Evolutionary conservation across 2,113 vertebrate genomes (phyloP).

Genomic region (Saccopteryx leptura): DNA sequence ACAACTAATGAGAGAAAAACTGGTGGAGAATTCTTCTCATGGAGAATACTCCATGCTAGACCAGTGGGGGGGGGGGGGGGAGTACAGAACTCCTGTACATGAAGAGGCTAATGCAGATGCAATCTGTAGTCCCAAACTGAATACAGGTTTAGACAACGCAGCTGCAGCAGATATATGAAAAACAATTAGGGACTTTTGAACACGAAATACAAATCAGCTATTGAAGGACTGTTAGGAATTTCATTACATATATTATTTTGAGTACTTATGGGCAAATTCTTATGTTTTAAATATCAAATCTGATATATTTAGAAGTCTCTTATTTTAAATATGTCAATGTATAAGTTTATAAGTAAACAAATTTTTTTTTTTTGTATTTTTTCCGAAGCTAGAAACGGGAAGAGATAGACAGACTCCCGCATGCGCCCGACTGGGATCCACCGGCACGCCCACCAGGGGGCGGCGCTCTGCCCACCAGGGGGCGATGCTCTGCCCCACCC

Average conservation of each 20-base stretch:
- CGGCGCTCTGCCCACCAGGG: no score
- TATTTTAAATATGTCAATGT: background rate
- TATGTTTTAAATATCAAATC: background rate
- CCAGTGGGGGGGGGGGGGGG: no score
- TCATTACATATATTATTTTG: background rate
- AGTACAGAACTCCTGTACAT: accelerated
- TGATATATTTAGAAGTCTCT: background rate
- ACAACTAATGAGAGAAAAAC: background rate
- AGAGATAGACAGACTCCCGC: no score
- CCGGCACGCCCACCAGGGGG: no score
- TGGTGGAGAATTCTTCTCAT: no score
- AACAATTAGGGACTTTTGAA: background rate
- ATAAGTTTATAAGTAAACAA: background rate
- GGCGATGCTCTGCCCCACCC: no score
- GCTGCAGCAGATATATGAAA: background rate
- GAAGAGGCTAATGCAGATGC: background rate
- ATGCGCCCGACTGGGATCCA: no score
- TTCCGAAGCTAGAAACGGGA: no score
- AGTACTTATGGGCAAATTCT: background rate
- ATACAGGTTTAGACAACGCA: background rate
- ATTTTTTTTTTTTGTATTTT: no score
- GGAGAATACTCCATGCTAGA: background rate
- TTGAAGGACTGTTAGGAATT: background rate
- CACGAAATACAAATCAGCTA: background rate
- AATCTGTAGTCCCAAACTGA: background rate